Base-by-base conservation (phyloP, 2,113 vertebrate species). In the Epinephelus cyanopodus region DNA sequence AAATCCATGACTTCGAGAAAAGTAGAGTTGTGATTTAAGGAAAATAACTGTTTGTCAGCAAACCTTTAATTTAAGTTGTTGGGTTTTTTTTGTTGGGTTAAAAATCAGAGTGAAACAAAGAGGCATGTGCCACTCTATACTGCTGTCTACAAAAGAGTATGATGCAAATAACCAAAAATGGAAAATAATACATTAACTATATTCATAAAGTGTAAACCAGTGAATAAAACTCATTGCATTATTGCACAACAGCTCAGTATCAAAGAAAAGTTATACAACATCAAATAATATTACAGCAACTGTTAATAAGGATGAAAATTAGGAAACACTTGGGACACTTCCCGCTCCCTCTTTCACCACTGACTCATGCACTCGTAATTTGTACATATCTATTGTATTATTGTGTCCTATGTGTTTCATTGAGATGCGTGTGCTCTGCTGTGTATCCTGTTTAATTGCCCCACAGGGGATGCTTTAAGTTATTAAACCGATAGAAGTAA, bases 51-150 rank as follows among this genome's bases (percentile, higher is more conserved):
- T 39, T 21, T 48, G 29, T 58, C 23, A 58, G 60, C 5, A 61
- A 7, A 29, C 0, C 50, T 89, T 82, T 72, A 69, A 70, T 83
- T 47, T 12, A 27, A 60, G 2, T 45, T 45, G 4, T 9, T 12
- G 1, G n/a, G n/a, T 3, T 12, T 15, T 58, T 37, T 23, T 42
- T 73, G 37, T 25, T 15, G 25, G 57, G 52, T 74, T 61, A 63
- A 82, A 69, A 74, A 33, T 65, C 33, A 57, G 14, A 79, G 54
- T 53, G 48, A 71, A 27, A 56, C 50, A 73, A 76, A 79, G 53
- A 63, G 17, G 10, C 54, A 48, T 21, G 13, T 61, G 17, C 7
- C 39, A 69, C 48, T 72, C 54, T 12, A 37, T 48, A 54, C 33
- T 48, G 23, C 50, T 23, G 23, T 74, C 37, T 58, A 54, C 60